Evolutionary conservation across 2,113 vertebrate species (phyloP), one percentile per base, ranked within the genome.

Genomic region (Hiodon tergisus): DNA sequence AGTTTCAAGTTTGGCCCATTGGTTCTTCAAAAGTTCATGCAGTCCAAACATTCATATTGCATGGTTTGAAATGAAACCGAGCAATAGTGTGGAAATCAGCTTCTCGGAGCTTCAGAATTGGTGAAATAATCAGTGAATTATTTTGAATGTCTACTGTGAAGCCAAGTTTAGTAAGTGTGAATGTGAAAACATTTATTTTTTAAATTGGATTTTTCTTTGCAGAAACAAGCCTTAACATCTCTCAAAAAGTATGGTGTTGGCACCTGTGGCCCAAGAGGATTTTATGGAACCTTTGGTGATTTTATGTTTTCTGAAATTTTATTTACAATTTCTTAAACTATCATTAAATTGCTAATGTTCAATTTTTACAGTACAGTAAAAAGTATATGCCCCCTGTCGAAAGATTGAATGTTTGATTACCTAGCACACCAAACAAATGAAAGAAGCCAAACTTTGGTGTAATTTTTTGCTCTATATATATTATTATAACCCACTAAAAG

Each of bases 281-380:
- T 99, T 86, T 99, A 98, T 83, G 97, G 97, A 82, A 99, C 97
- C 0, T 98, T 98, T 82, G 97, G 97, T 98, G 82, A 81, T 90
- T 92, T 4, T 8, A 60, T 61, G 7, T 6, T 31, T 65, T 17
- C 31, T 78, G 47, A 3, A 47, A 4, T 55, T 46, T 17, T 48
- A 68, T 63, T 53, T 31, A 60, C 51, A 4, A 54, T 5, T 75
- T 60, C 4, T 46, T 31, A 31, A 31, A 31, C 31, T 31, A 31
- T 31, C 2, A 31, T 31, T 31, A 31, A 31, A 31, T 31, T 31
- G 31, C 31, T 31, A 14, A 69, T 69, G 67, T 8, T 13, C 31
- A 52, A 48, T 50, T 50, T 65, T 6, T 6, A 31, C 10, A 10
- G 54, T 57, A 57, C 54, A 7, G 54, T 57, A 57, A 57, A 57